Percentiles rank a stretch among this genome's conserved stretches.
These are phyloP conservation scores for Cosmorhoe ocellata DNA, from an alignment of 2,888 invertebrate genomes.

Conservation along the genomic window DNA sequence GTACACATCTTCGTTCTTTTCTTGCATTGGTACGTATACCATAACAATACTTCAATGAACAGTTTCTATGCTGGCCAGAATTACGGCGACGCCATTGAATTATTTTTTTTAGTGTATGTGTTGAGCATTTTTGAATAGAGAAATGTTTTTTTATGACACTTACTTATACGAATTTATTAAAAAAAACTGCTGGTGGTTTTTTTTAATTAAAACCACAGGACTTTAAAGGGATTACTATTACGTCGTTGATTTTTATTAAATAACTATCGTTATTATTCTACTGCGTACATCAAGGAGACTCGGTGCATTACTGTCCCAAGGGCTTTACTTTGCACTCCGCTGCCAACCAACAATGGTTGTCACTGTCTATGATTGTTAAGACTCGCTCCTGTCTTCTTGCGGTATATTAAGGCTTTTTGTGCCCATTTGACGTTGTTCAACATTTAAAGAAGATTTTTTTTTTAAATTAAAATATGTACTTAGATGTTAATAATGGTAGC, in stretches of 20 bases:
- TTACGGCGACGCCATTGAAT: too few species aligned
- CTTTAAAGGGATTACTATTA: too few species aligned
- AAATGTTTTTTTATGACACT: too few species aligned
- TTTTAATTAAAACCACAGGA: too few species aligned
- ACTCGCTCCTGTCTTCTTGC: conserved; percentile 30
- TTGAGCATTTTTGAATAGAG: too few species aligned
- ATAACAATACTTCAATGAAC: background rate
- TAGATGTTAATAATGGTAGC: too few species aligned
- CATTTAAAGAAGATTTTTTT: background rate
- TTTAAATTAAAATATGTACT: too few species aligned
- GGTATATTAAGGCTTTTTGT: conserved; percentile 19
- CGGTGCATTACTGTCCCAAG: conserved; percentile 42
- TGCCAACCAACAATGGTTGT: conserved; percentile 35
- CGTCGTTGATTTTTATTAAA: too few species aligned
- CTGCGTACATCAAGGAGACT: conserved; percentile 1
- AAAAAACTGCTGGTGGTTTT: too few species aligned
- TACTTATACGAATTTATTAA: too few species aligned
- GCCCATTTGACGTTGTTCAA: conserved; percentile 4
- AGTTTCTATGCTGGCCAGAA: too few species aligned
- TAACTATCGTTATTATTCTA: background rate
- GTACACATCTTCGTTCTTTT: conserved; percentile 61
- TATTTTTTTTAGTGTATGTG: too few species aligned
- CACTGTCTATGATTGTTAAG: conserved; percentile 40
- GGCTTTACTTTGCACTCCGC: conserved; percentile 50
- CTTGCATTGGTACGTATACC: conserved; percentile 42